Conservation (phyloP, 2,888 invertebrate genomes). For the Aproaerema taeniolella region DNA sequence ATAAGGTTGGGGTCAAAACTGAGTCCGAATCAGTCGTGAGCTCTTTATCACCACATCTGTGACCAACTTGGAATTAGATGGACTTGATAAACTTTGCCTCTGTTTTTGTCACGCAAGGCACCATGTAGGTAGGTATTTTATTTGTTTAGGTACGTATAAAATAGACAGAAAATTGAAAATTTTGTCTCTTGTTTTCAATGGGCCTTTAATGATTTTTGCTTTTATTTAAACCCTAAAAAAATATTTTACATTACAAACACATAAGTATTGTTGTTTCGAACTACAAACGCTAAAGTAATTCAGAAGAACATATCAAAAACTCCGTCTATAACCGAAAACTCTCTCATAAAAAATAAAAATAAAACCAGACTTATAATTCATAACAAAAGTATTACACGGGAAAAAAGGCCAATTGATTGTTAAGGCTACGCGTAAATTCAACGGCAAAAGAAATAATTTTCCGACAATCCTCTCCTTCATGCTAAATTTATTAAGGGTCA, state of each 20-base stretch:
- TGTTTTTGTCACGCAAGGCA: constrained; percentile 27
- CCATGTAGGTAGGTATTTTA: no score
- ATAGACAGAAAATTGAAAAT: no score
- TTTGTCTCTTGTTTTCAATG: no score
- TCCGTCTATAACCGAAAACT: no score
- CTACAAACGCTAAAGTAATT: no score
- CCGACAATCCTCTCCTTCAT: constrained; percentile 53
- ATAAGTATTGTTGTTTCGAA: no score
- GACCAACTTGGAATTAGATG: constrained; percentile 37
- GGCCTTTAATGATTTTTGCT: no score
- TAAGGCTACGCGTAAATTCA: constrained; percentile 20
- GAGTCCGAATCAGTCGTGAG: constrained; percentile 48
- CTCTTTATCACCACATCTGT: constrained; percentile 44
- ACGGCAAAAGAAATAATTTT: constrained; percentile 45
- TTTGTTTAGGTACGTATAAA: no score
- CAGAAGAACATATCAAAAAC: no score
- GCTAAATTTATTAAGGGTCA: constrained; percentile 70
- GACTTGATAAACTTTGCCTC: constrained; percentile 52
- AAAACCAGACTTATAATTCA: constrained; percentile 3
- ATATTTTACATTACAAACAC: no score
- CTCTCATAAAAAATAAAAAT: no score
- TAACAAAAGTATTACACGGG: constrained; percentile 6
- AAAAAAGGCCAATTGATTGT: constrained; percentile 15
- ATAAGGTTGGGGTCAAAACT: constrained; percentile 32
- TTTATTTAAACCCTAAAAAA: no score